Base-by-base conservation (phyloP, 2,888 invertebrate species). In the Scaptomyza reducta region DNA sequence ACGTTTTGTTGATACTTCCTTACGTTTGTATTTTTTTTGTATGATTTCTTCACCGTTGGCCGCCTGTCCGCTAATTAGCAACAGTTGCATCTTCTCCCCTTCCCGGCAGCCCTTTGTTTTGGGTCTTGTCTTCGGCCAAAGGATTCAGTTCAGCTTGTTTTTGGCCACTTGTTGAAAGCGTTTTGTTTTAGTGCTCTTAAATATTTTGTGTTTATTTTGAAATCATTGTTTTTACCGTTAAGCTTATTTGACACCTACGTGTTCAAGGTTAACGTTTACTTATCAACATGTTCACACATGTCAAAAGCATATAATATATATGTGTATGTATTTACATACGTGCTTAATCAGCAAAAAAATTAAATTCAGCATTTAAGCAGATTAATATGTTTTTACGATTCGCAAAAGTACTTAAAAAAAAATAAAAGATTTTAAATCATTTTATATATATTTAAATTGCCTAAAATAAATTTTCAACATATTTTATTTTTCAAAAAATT, bases 31-130 rank as follows among this genome's bases (percentile, higher is more conserved):
- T n/a, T 14, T 41, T 33, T 31, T 42, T 73, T 58, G n/a, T n/a
- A n/a, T n/a, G n/a, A n/a, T n/a, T 13, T 11, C 1, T 16, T 33
- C 10, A 2, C 7, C 33, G n/a, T 18, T 10, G 6, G 0, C 29
- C 22, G 46, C 33, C 44, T 57, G 59, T 50, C 44, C 14, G 62
- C 58, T 76, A 79, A 77, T 79, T 72, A 76, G 63, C 69, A 69
- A 77, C 77, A 64, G 65, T 76, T 79, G 77, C 66, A 68, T 57
- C 56, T 41, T 41, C 59, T 40, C 45, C 41, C 57, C 41, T 18
- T 46, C 18, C 27, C 53, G n/a, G 33, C n/a, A 18, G 9, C 9
- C 13, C 16, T 6, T 3, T 10, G 13, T 35, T n/a, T 35, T n/a
- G n/a, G 0, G 0, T 9, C 53, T 25, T 49, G 45, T 14, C 49